These are phyloP conservation scores for Seriola rivoliana DNA, from an alignment of 2,113 vertebrate genomes.

Conservation along the genomic window DNA sequence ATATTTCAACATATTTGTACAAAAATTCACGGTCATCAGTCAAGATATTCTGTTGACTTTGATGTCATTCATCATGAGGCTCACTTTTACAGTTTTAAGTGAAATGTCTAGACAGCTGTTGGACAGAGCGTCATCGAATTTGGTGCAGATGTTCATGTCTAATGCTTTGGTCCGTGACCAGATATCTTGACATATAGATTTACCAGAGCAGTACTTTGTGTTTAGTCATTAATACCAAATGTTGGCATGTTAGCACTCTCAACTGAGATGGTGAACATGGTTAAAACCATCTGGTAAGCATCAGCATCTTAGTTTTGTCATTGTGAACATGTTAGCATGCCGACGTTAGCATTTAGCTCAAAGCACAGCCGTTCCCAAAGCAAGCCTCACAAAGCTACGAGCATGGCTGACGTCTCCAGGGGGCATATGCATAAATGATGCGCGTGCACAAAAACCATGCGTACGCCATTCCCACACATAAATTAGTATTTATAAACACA, in stretches of 20 bases:
- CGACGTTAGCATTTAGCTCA: neutral
- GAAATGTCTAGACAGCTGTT: neutral
- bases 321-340: neutral
- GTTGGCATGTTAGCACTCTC: neutral
- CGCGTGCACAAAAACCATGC: too few relatives aligned
- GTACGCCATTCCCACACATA: too few relatives aligned
- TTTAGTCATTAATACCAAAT: neutral
- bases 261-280: neutral
- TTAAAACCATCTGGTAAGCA: neutral
- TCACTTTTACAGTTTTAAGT: too few relatives aligned
- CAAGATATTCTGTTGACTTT: neutral
- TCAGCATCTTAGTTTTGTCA: neutral
- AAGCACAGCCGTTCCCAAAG: too few relatives aligned
- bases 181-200: too few relatives aligned
- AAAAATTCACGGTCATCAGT: neutral
- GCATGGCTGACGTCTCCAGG: neutral
- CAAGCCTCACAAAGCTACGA: neutral
- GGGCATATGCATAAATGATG: too few relatives aligned
- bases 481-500: too few relatives aligned
- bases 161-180: too few relatives aligned
- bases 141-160: too few relatives aligned
- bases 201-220: neutral
- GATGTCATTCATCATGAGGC: neutral
- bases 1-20: neutral
- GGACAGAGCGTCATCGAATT: neutral